phyloP scores from a whole-genome alignment of 2,113 vertebrate species.

The Menidia beryllina region DNA sequence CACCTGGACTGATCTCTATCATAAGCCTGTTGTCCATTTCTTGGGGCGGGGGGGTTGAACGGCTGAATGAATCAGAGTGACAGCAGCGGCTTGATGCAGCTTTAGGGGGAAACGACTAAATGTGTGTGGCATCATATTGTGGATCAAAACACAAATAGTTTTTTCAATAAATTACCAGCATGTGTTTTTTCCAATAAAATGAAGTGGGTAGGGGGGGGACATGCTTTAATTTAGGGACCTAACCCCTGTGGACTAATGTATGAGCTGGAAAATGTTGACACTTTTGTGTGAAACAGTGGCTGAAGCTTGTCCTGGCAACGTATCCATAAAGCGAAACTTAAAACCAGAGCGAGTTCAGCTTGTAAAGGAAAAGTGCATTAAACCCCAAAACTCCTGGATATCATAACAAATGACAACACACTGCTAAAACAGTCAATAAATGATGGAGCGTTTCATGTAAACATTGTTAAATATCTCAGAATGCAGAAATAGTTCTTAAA shows the following conservation, averaged over 20 bases:
- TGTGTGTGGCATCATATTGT: not conserved
- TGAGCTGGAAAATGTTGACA: not conserved
- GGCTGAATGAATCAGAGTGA: conserved; percentile 17
- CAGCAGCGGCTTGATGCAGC: conserved; percentile 13
- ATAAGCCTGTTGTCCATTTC: conserved; percentile 57
- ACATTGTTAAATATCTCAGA: no score
- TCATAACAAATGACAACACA: not conserved
- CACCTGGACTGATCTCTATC: conserved; percentile 76
- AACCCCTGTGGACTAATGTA: not conserved
- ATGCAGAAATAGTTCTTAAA: not conserved
- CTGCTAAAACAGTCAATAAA: not conserved
- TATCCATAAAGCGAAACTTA: not conserved
- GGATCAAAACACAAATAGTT: not conserved
- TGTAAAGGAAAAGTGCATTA: not conserved
- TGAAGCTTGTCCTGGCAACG: not conserved
- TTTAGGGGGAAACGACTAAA: not conserved
- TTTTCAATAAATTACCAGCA: not conserved
- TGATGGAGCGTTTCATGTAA: no score
- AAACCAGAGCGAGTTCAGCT: no score
- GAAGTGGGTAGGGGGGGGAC: no score
- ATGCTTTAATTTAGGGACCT: not conserved
- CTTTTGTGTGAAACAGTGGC: not conserved
- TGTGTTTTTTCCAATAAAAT: no score
- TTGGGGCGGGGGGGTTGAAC: conserved; percentile 27
- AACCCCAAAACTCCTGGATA: not conserved